Evolutionary conservation across 1,140 invertebrate species (phyloP), one percentile per base, ranked within the genome.

Genomic region (Steinernema khuongi): DNA sequence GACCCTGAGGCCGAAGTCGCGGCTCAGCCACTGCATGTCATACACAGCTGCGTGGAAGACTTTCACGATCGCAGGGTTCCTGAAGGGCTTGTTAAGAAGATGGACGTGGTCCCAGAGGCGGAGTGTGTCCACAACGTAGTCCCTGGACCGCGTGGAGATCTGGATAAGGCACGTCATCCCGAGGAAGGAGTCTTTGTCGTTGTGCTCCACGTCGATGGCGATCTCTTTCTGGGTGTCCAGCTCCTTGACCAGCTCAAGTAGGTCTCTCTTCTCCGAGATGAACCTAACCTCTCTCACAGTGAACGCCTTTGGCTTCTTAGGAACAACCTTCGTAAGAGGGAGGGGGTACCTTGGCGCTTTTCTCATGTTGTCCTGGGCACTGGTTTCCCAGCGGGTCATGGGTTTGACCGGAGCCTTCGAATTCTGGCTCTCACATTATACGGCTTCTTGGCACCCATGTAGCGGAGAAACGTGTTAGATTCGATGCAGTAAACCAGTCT

Each of bases 1-100:
- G 19, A 99, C 85, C 83, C 99, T 99, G 0, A 99, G 79, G 0
- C 93, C 92, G 72, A 98, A 90, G 88, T 99, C 96, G 66, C 93
- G 89, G 85, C 99, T 96, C 26, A 99, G 87, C 96, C 96, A 99
- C 26, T 90, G 86, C 32, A 99, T 89, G 85, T 99, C 96, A 66
- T 83, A 88, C 72, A 94, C 90, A 0, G 93, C 92, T 41, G 96
- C 96, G 85, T 99, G 96, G 80, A 99, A 92, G 14, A 60, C 50
- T 67, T 83, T 99, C 0, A 97, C 80, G 81, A 97, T 91, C 32
- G 89, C 90, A 1, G 94, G 92, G 82, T 97, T 90, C 0, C 96
- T 94, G 77, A 98, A 95, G 14, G 94, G 89, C 81, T 93, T 90
- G 87, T 99, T 99, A 0, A 99, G 86, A 36, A 90, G 81, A 74